Evolutionary conservation across 2,888 invertebrate species (phyloP).

Genomic region (Scaptomyza parva): DNA sequence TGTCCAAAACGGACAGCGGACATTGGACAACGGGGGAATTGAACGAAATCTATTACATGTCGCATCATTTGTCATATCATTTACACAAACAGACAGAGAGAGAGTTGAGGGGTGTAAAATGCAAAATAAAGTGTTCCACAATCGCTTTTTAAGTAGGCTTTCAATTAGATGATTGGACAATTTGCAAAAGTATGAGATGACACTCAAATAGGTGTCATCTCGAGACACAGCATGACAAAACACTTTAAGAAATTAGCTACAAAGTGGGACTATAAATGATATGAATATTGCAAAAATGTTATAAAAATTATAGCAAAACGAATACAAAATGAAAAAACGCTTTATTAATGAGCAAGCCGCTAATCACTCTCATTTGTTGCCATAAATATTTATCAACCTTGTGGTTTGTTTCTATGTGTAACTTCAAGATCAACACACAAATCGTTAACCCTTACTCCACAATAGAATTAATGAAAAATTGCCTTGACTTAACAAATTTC

Average conservation of each 20-base stretch:
- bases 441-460: slow-evolving; percentile 29
- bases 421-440: slow-evolving; percentile 34
- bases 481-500: slow-evolving; percentile 22
- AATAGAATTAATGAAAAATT: slow-evolving; percentile 11
- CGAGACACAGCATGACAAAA: slow-evolving; percentile 10
- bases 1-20: slow-evolving; percentile 46
- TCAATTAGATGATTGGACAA: slow-evolving; percentile 43
- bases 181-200: background rate
- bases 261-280: background rate
- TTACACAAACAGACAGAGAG: background rate
- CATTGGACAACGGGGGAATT: slow-evolving; percentile 63
- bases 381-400: slow-evolving; percentile 6
- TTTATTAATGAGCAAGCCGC: background rate
- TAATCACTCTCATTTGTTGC: background rate
- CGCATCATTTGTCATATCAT: slow-evolving; percentile 53
- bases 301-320: background rate
- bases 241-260: slow-evolving; percentile 28
- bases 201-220: slow-evolving; percentile 19
- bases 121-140: slow-evolving; percentile 33
- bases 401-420: slow-evolving; percentile 2
- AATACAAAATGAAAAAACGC: background rate
- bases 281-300: background rate
- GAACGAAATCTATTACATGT: slow-evolving; percentile 51
- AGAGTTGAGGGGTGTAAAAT: slow-evolving; percentile 14
- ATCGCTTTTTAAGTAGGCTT: slow-evolving; percentile 33